Conservation (phyloP, 2,113 vertebrate genomes). For the Lagopus leucura region DNA sequence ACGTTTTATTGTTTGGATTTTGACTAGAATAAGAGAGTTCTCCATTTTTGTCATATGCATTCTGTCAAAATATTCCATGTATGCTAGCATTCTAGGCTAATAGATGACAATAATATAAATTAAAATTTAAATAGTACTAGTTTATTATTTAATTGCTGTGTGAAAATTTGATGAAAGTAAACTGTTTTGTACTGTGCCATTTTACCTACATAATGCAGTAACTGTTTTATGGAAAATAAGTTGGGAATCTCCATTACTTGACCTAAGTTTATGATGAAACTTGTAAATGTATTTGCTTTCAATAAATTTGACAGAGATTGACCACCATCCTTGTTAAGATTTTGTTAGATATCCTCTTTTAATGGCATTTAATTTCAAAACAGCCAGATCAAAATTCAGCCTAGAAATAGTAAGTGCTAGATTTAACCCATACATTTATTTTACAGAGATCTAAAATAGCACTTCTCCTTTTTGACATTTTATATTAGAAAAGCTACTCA, state of each 20-base stretch:
- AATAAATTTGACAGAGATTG: constrained; percentile 58
- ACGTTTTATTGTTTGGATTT: neutral
- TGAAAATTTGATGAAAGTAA: constrained; percentile 46
- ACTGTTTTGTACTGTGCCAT: constrained; percentile 33
- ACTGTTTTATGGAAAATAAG: constrained; percentile 48
- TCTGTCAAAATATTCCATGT: neutral
- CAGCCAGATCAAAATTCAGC: constrained; percentile 40
- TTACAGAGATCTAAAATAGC: constrained; percentile 36
- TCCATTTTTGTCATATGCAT: neutral
- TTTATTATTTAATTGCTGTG: constrained; percentile 3
- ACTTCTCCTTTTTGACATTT: constrained; percentile 16
- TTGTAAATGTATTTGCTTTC: constrained; percentile 61
- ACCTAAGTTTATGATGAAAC: constrained; percentile 48
- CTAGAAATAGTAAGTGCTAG: constrained; percentile 31
- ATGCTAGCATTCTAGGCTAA: neutral
- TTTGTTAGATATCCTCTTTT: constrained; percentile 48
- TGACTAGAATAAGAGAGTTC: neutral
- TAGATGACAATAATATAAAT: neutral
- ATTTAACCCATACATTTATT: constrained; percentile 49
- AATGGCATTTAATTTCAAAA: constrained; percentile 60
- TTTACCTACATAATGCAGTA: constrained; percentile 50
- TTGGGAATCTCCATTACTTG: constrained; percentile 50
- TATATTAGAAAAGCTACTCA: neutral
- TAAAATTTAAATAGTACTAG: neutral
- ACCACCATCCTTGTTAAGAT: constrained; percentile 36